Evolutionary conservation across 2,888 invertebrate species (phyloP), one percentile per base, ranked within the genome.

Genomic region (Drosophila imparisetae): DNA sequence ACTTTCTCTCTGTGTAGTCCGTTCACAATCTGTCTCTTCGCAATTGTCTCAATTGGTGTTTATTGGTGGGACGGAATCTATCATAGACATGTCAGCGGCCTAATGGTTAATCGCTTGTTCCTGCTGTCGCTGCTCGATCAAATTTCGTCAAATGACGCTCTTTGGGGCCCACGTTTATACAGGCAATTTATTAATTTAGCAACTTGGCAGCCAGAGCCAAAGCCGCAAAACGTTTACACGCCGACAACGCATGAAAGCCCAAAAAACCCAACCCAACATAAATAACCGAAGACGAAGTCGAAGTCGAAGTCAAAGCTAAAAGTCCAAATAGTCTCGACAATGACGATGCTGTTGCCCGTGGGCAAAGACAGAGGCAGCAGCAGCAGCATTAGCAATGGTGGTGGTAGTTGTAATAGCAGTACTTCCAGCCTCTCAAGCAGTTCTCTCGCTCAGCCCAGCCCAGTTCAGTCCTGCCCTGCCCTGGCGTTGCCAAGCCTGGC

Each of bases 131-230:
- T 52, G 62, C 82, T 79, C 80, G 66, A 73, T 89, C 87, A 84
- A 84, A 84, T 85, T 75, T 84, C 82, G 68, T 86, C 70, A 83
- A 72, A 81, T 75, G 67, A 88, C 75, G 60, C 78, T 81, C 78
- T 45, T 68, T 61, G 66, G 64, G 67, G 62, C 55, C 58, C 71
- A 71, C 87, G 73, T 84, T 89, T 84, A 84, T 89, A 71, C 76
- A 81, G 87, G 80, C 88, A 89, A 89, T 89, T 85, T 85, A 89
- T 85, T 87, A 85, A 85, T 89, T 85, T 85, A 77, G 64, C 79
- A 83, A 84, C 38, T 89, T 84, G 60, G 71, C 75, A 59, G 57
- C 53, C 63, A 52, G 34, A 49, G 50, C 42, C 38, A 78, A 66
- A 73, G 77, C 81, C 89, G 58, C 83, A 86, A 76, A 84, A 76